These are phyloP conservation scores for Ethmia dodecea DNA, from an alignment of 2,888 invertebrate genomes.

Conservation along the genomic window DNA sequence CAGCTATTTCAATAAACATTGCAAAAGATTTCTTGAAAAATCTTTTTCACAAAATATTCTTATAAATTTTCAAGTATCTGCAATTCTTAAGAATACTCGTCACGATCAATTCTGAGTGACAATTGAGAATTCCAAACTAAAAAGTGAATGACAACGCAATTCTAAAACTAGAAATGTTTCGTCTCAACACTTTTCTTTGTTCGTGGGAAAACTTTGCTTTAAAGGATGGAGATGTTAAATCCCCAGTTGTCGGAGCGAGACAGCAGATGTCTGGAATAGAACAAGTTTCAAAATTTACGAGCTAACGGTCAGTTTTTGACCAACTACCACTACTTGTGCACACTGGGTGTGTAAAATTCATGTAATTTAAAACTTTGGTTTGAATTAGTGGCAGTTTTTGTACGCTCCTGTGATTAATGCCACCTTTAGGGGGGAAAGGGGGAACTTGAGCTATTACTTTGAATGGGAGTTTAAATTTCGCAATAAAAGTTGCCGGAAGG, in stretches of 20 bases:
- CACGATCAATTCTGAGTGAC: too few relatives aligned
- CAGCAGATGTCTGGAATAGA: slow-evolving; percentile 37
- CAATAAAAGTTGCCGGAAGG: slow-evolving; percentile 46
- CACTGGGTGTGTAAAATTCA: slow-evolving; percentile 39
- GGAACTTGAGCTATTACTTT: slow-evolving; percentile 57
- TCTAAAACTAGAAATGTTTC: slow-evolving; percentile 10
- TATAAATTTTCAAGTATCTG: too few relatives aligned
- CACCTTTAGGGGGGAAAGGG: slow-evolving; percentile 21
- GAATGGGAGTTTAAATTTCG: slow-evolving; percentile 58
- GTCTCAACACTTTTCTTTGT: slow-evolving; percentile 21
- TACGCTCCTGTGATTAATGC: slow-evolving; percentile 37
- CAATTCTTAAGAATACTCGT: too few relatives aligned
- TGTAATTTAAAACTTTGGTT: slow-evolving; percentile 39
- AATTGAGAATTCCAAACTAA: too few relatives aligned
- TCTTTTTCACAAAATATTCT: too few relatives aligned
- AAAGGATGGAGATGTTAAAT: slow-evolving; percentile 26
- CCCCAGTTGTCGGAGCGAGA: slow-evolving; percentile 28
- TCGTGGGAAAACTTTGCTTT: slow-evolving; percentile 20
- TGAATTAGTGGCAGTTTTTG: slow-evolving; percentile 40
- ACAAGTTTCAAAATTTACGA: slow-evolving; percentile 43
- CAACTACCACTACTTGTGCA: slow-evolving; percentile 27
- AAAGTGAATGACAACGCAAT: slow-evolving; percentile 10
- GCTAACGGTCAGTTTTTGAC: slow-evolving; percentile 36
- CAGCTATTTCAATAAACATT: too few relatives aligned
- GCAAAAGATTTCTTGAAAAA: too few relatives aligned